Percentiles rank a stretch among this genome's conserved stretches.
These are phyloP conservation scores for Drosophila mettleri DNA, from an alignment of 2,888 invertebrate genomes.

Conservation along the genomic window DNA sequence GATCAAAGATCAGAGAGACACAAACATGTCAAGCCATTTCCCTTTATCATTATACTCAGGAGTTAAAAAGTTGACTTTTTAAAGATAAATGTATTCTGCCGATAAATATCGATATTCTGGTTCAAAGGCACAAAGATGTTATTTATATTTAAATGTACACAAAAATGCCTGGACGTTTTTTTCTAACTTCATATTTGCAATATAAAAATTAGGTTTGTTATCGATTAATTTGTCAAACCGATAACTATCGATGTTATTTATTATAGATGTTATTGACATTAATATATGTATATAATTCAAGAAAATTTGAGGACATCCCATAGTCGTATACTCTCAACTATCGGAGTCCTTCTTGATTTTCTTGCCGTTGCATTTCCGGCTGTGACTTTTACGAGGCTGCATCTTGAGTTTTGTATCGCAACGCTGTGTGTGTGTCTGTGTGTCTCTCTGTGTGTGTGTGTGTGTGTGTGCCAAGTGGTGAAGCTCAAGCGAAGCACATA, in stretches of 20 bases:
- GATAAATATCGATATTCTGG: neutral
- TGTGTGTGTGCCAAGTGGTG: constrained; percentile 48
- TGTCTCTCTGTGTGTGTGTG: neutral
- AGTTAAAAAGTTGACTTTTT: neutral
- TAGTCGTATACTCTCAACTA: neutral
- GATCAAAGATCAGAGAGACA: neutral
- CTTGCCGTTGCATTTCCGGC: constrained; percentile 72
- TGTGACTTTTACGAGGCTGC: constrained; percentile 74
- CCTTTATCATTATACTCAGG: neutral
- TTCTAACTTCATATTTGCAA: no score
- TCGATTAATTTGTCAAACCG: neutral
- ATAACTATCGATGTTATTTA: neutral
- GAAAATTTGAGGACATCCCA: neutral
- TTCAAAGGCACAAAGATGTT: no score
- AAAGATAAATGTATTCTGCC: neutral
- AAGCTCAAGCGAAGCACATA: constrained; percentile 80
- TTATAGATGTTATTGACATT: no score
- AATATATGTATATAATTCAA: neutral
- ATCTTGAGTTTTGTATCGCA: constrained; percentile 42
- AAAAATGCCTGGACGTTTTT: no score
- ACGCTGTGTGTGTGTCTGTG: neutral
- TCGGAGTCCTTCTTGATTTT: constrained; percentile 7
- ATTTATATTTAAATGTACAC: no score
- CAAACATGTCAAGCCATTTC: no score
- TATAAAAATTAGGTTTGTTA: neutral